These are phyloP conservation scores for Bathynomus jamesi DNA, from an alignment of 1,140 invertebrate genomes.

Conservation along the genomic window DNA sequence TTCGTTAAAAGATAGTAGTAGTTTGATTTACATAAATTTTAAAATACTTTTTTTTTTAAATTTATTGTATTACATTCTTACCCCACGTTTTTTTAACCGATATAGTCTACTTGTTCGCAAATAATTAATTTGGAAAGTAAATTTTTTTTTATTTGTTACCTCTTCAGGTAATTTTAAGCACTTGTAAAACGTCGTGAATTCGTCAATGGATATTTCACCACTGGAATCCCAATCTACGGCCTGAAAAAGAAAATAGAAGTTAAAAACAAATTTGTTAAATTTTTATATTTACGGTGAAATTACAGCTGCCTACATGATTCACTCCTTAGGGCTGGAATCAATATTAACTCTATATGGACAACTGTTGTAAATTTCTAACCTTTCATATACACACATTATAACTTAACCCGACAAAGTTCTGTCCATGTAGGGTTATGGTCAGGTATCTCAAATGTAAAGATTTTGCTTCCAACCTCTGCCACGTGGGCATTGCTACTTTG, in stretches of 20 bases:
- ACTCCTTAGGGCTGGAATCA: not conserved
- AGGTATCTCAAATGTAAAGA: too few species aligned
- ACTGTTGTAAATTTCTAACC: not conserved
- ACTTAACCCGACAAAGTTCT: too few species aligned
- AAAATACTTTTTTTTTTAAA: not conserved
- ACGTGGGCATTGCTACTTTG: too few species aligned
- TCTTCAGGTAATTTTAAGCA: constrained; percentile 64
- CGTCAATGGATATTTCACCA: constrained; percentile 65
- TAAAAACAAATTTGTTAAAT: not conserved
- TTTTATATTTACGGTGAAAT: not conserved
- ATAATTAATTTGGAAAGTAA: not conserved
- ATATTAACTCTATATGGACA: too few species aligned
- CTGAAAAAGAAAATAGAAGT: constrained; percentile 45
- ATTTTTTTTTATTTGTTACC: constrained; percentile 42
- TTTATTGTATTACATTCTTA: not conserved
- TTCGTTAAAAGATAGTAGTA: too few species aligned
- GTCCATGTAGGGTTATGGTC: too few species aligned
- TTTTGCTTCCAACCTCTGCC: too few species aligned
- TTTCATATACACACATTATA: too few species aligned
- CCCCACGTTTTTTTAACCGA: not conserved
- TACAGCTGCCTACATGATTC: not conserved
- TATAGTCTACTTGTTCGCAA: not conserved
- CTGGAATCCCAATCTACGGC: constrained; percentile 70
- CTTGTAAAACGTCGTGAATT: constrained; percentile 72
- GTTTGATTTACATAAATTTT: too few species aligned